These are phyloP conservation scores for Anser brachyrhynchus DNA, from an alignment of 2,113 vertebrate species.

Conservation along the genomic window DNA sequence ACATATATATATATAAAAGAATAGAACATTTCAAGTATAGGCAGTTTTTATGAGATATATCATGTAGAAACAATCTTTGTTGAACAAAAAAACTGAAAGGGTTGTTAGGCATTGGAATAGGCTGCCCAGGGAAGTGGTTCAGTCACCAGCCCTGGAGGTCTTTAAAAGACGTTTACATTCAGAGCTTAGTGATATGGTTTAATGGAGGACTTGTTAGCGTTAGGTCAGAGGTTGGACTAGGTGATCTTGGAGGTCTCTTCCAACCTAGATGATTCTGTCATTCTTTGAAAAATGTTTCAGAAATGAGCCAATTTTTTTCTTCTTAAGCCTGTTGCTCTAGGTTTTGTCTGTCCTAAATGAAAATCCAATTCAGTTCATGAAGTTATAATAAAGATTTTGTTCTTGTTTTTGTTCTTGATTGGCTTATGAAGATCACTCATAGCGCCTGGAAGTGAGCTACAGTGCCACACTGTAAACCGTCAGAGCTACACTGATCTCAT, in stretches of 20 bases:
- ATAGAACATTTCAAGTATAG: background rate
- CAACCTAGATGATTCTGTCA: too few species aligned
- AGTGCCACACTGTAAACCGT: background rate
- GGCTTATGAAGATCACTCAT: background rate
- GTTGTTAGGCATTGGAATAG: too few species aligned
- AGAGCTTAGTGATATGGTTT: too few species aligned
- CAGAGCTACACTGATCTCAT: fast-evolving
- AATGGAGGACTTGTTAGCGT: too few species aligned
- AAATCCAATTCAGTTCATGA: background rate
- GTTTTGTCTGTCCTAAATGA: background rate
- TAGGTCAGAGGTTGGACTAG: too few species aligned
- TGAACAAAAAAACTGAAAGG: background rate
- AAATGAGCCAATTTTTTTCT: background rate
- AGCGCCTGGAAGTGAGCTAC: background rate
- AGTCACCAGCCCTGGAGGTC: too few species aligned
- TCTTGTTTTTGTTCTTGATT: background rate
- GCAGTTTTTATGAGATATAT: background rate
- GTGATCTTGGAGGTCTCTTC: too few species aligned
- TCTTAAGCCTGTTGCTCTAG: background rate
- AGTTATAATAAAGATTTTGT: background rate
- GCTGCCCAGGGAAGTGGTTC: too few species aligned
- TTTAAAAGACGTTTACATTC: too few species aligned
- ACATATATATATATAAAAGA: background rate
- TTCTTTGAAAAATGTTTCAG: background rate
- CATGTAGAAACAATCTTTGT: background rate